These are phyloP conservation scores for Ennomos erosarius DNA, from an alignment of 2,888 invertebrate species.

Conservation along the genomic window DNA sequence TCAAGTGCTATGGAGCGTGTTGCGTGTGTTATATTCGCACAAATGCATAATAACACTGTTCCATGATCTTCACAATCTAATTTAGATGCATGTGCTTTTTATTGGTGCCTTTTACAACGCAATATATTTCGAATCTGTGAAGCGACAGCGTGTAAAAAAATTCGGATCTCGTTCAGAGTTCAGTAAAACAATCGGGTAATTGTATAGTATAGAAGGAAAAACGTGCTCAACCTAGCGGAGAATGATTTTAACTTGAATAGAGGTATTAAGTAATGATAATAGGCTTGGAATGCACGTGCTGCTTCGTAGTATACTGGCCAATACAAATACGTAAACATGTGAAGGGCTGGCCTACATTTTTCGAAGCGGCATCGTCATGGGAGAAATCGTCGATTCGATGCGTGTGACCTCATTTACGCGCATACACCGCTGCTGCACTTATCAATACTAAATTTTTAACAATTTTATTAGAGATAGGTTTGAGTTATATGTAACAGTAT, in stretches of 20 bases:
- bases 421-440: too few relatives aligned
- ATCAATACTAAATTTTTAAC: too few relatives aligned
- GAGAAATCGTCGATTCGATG: too few relatives aligned
- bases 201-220: conserved; percentile 39
- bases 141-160: conserved; percentile 7
- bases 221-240: conserved; percentile 55
- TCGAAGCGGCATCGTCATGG: too few relatives aligned
- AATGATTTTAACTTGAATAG: conserved; percentile 40
- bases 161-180: conserved; percentile 32
- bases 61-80: conserved; percentile 45
- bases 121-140: conserved; percentile 18
- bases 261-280: conserved; percentile 34
- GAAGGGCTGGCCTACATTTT: too few relatives aligned
- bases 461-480: too few relatives aligned
- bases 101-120: conserved; percentile 56
- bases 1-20: conserved; percentile 60
- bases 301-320: not conserved
- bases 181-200: conserved; percentile 28
- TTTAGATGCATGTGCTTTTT: conserved; percentile 60
- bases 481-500: too few relatives aligned
- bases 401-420: too few relatives aligned
- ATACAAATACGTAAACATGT: not conserved
- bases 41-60: conserved; percentile 63
- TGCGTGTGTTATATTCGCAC: conserved; percentile 69
- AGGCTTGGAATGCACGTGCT: conserved; percentile 12